Evolutionary conservation across 1,140 invertebrate genomes (phyloP).

Genomic region (Bacillus rossius): DNA sequence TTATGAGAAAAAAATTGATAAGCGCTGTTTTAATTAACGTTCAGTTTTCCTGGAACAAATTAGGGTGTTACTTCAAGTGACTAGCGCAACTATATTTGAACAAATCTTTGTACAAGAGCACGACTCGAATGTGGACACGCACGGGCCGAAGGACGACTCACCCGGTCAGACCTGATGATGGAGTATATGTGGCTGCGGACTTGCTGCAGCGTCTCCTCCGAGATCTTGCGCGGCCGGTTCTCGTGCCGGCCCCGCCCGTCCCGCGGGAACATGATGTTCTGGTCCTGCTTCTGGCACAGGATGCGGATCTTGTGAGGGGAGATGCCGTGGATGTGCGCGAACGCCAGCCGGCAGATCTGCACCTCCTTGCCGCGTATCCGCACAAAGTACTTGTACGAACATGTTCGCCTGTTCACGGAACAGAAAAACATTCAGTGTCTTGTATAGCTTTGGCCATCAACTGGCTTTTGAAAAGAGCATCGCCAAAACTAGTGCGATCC

Average conservation of each 20-base stretch:
- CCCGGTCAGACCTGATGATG: slow-evolving; percentile 33
- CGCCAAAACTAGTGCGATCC: no score
- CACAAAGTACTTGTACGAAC: slow-evolving; percentile 51
- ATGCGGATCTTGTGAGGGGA: slow-evolving; percentile 50
- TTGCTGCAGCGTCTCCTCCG: slow-evolving; percentile 44
- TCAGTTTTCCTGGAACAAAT: no score
- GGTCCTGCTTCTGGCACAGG: slow-evolving; percentile 51
- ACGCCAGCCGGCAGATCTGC: slow-evolving; percentile 50
- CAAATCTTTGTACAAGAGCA: no score
- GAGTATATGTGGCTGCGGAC: slow-evolving; percentile 50
- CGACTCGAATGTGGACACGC: no score
- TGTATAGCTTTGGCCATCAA: no score
- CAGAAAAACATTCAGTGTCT: no score
- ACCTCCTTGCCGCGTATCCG: slow-evolving; percentile 48
- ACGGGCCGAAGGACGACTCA: slow-evolving; percentile 15
- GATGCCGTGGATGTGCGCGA: slow-evolving; percentile 52
- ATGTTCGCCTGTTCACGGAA: slow-evolving; percentile 41
- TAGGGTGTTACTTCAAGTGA: no score
- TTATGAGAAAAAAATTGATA: no score
- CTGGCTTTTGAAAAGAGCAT: no score
- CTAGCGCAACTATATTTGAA: no score
- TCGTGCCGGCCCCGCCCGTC: slow-evolving; percentile 47
- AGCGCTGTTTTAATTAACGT: no score
- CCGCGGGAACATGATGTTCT: slow-evolving; percentile 51
- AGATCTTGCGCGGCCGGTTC: slow-evolving; percentile 46